Evolutionary conservation across 2,888 invertebrate species (phyloP), one percentile per base, ranked within the genome.

Genomic region (Cantharis flavilabris): DNA sequence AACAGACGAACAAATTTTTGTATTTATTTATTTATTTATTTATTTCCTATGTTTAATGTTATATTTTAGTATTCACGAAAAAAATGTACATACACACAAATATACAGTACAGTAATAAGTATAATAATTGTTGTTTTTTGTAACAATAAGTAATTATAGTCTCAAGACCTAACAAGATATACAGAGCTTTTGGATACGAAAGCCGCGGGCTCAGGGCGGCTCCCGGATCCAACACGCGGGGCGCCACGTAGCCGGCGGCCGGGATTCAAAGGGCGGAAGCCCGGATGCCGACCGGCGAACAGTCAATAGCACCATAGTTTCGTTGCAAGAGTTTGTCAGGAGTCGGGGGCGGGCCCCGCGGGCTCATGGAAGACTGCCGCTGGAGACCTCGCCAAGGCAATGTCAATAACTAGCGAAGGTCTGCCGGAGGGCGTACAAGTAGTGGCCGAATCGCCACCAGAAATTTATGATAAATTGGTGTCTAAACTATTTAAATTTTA

Each of bases 301-400:
- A 86, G 87, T 87, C 87, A 84, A 86, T 88, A 88, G 88, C 88
- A 88, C 88, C 88, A 88, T 86, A 86, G 87, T 84, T 88, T 88
- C 88, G 88, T 88, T 88, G 88, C 88, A 88, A 85, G 84, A 84
- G 83, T 84, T 84, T 85, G 79, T 84, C 80, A 80, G 79, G 80
- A 81, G 80, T 78, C 78, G 81, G 81, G 83, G 80, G 85, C 84
- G 82, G 84, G 83, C 86, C 86, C 87, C 87, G 85, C 84, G 84
- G 84, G 86, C 86, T 87, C 87, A 85, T 88, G 88, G 88, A 88
- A 88, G 88, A 88, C 88, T 85, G 86, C 88, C 88, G 83, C 87
- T 86, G 87, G 87, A 87, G 86, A 87, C 87, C 86, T 85, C 83
- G 83, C 84, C 83, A 86, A 86, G 86, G 86, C 86, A 85, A 85